Percentiles rank a stretch among this genome's conserved stretches.
Evolutionary conservation across 2,113 vertebrate genomes (phyloP).

Genomic region (Podarcis raffonei): DNA sequence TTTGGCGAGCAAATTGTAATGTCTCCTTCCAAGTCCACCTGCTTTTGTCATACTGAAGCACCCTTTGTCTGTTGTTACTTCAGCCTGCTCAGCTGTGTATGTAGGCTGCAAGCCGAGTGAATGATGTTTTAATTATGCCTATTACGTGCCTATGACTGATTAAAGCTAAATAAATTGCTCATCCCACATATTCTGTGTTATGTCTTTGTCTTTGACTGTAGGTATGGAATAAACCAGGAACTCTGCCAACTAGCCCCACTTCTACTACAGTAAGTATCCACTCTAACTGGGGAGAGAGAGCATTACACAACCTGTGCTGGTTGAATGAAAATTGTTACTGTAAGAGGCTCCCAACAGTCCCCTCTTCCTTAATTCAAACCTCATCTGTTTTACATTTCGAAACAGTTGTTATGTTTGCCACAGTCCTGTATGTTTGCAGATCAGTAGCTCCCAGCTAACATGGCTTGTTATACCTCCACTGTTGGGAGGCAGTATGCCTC

Average conservation of each 20-base stretch:
- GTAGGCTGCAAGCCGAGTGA: slow-evolving; percentile 59
- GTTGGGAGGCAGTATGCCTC: too few species aligned
- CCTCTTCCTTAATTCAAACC: slow-evolving; percentile 43
- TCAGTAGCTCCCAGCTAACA: too few species aligned
- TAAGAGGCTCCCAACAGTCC: slow-evolving; percentile 24
- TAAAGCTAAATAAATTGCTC: slow-evolving; percentile 55
- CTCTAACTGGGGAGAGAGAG: slow-evolving; percentile 34
- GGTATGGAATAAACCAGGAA: slow-evolving; percentile 79
- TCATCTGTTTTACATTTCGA: slow-evolving; percentile 1
- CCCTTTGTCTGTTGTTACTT: slow-evolving; percentile 60
- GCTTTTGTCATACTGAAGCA: slow-evolving; percentile 37
- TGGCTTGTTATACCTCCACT: too few species aligned
- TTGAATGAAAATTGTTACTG: slow-evolving; percentile 48
- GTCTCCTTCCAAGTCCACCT: slow-evolving; percentile 29
- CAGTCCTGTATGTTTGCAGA: background rate
- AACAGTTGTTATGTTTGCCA: background rate
- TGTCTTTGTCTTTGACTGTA: slow-evolving; percentile 71
- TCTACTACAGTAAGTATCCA: slow-evolving; percentile 75
- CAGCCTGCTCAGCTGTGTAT: slow-evolving; percentile 55
- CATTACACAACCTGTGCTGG: slow-evolving; percentile 33
- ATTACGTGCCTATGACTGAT: slow-evolving; percentile 62
- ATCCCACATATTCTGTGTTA: slow-evolving; percentile 60
- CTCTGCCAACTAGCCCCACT: slow-evolving; percentile 77
- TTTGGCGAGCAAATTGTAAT: background rate
- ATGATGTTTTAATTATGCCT: slow-evolving; percentile 59